A percentile compares a stretch with the other conserved stretches of the same genome.
Conservation (phyloP, 2,888 invertebrate species). For the Sabatieria punctata region DNA sequence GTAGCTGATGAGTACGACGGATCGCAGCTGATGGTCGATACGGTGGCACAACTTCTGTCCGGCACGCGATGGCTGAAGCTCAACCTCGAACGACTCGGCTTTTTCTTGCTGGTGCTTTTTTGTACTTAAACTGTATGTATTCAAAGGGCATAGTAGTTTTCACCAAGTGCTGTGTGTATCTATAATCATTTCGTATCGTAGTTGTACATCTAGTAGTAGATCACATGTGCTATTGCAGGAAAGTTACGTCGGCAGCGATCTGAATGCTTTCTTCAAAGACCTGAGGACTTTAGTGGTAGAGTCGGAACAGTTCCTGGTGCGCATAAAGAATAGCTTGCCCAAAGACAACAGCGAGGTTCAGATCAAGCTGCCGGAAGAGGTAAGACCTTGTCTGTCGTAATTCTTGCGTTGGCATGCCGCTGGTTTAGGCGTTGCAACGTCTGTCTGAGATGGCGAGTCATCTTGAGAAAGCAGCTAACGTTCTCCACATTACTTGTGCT, state of each 20-base stretch:
- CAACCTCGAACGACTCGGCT: constrained; percentile 16
- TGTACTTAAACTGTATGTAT: too few species aligned
- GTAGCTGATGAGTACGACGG: constrained; percentile 20
- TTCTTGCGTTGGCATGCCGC: too few species aligned
- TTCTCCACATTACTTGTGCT: constrained; percentile 17
- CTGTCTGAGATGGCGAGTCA: constrained; percentile 13
- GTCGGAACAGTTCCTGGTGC: neutral
- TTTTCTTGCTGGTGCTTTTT: constrained; percentile 16
- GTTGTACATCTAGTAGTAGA: too few species aligned
- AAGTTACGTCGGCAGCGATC: neutral
- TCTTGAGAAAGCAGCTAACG: constrained; percentile 16
- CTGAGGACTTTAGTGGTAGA: constrained; percentile 5
- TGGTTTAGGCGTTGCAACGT: constrained; percentile 16
- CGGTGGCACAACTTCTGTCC: constrained; percentile 12
- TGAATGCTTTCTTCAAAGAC: constrained; percentile 1
- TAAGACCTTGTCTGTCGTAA: too few species aligned
- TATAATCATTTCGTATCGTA: too few species aligned
- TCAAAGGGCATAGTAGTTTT: too few species aligned
- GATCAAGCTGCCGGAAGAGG: neutral
- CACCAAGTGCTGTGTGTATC: too few species aligned
- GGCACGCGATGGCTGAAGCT: constrained; percentile 18
- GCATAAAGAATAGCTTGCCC: neutral
- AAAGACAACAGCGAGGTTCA: neutral
- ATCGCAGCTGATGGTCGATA: constrained; percentile 12
- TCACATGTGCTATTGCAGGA: constrained; percentile 2